phyloP scores from a whole-genome alignment of 2,113 vertebrate species.

The Lophotis ruficrista region DNA sequence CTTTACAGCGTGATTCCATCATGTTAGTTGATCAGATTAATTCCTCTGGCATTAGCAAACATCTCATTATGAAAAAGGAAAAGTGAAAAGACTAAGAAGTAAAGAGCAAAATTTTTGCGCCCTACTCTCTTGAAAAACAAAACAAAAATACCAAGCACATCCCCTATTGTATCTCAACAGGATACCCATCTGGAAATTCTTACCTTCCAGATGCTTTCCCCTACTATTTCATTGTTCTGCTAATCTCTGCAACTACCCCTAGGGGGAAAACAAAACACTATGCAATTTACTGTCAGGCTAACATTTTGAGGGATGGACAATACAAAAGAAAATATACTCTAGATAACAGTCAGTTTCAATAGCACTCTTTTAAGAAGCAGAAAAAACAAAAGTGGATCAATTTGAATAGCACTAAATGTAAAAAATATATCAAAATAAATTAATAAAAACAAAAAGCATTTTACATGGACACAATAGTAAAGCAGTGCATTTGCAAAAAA shows the following conservation, averaged over 20 bases:
- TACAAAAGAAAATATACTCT: background rate
- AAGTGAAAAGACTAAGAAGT: background rate
- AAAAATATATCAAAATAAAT: background rate
- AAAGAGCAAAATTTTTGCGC: background rate
- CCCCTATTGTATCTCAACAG: conserved; percentile 1
- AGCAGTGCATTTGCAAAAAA: background rate
- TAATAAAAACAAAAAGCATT: background rate
- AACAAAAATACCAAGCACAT: background rate
- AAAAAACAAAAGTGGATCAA: background rate
- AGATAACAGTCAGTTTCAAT: background rate
- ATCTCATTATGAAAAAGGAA: background rate
- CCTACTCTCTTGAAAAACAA: background rate
- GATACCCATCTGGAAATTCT: conserved; percentile 54
- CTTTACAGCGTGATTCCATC: background rate
- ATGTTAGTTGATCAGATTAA: background rate
- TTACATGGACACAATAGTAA: background rate
- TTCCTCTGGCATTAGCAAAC: background rate
- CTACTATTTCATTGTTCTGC: conserved; percentile 18
- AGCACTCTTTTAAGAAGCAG: background rate
- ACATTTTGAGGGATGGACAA: background rate
- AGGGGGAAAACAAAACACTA: background rate
- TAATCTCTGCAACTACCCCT: conserved; percentile 10
- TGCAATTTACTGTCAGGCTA: background rate
- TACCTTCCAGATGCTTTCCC: conserved; percentile 54
- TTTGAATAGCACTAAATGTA: background rate